Evolutionary conservation across 2,888 invertebrate species (phyloP).

Genomic region (Sympetrum striolatum): DNA sequence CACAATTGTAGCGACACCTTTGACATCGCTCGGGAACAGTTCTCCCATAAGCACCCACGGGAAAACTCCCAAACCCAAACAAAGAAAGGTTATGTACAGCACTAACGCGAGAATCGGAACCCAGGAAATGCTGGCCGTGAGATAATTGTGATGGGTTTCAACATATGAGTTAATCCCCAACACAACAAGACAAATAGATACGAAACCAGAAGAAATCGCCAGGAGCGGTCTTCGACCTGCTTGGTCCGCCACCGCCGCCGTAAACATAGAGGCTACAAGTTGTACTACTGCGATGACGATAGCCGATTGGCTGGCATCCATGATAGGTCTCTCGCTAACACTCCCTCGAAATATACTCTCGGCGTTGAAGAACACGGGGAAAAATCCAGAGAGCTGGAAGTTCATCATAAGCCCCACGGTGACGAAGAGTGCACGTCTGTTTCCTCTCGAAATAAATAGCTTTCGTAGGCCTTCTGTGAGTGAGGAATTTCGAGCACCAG

Average conservation of each 20-base stretch:
- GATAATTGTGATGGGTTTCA: slow-evolving; percentile 56
- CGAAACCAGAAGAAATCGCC: slow-evolving; percentile 73
- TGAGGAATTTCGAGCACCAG: neutral
- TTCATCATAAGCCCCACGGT: slow-evolving; percentile 75
- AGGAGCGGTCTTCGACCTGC: slow-evolving; percentile 77
- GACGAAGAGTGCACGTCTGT: slow-evolving; percentile 64
- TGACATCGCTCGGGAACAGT: slow-evolving; percentile 55
- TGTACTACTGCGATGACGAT: slow-evolving; percentile 80
- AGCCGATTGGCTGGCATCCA: slow-evolving; percentile 40
- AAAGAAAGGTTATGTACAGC: slow-evolving; percentile 77
- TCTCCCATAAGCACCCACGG: slow-evolving; percentile 56
- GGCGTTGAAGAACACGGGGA: slow-evolving; percentile 81
- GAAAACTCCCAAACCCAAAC: slow-evolving; percentile 64
- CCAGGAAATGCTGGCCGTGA: slow-evolving; percentile 66
- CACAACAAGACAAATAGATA: slow-evolving; percentile 63
- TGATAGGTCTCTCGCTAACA: neutral
- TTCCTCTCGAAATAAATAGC: slow-evolving; percentile 70
- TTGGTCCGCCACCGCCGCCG: slow-evolving; percentile 78
- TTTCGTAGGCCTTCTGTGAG: slow-evolving; percentile 60
- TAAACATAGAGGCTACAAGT: slow-evolving; percentile 71
- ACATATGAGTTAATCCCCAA: slow-evolving; percentile 70
- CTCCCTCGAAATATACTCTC: slow-evolving; percentile 57
- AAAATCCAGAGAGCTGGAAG: slow-evolving; percentile 85
- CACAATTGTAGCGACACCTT: slow-evolving; percentile 56
- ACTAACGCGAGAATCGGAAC: slow-evolving; percentile 76